Conservation (phyloP, 2,888 invertebrate genomes). For the Coelopa pilipes region DNA sequence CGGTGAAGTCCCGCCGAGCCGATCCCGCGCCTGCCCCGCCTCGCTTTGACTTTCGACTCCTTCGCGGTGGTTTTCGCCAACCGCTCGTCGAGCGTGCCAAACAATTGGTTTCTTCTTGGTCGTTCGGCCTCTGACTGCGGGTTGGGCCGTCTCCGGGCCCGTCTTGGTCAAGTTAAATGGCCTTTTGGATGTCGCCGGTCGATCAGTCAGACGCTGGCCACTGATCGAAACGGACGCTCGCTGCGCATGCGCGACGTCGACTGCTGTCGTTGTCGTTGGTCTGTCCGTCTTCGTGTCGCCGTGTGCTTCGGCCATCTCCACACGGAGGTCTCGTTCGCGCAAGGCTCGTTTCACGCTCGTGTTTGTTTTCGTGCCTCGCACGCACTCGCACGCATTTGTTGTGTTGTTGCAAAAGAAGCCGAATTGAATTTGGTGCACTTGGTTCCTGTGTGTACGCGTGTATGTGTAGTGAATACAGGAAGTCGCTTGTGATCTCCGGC, state of each 20-base stretch:
- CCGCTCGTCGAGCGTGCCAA: too few relatives aligned
- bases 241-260: neutral
- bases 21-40: neutral
- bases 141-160: neutral
- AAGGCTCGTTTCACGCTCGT: conserved; percentile 21
- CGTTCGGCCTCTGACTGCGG: conserved; percentile 6
- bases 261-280: too few relatives aligned
- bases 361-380: conserved; percentile 11
- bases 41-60: neutral
- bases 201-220: conserved; percentile 38
- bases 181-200: conserved; percentile 23
- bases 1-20: neutral
- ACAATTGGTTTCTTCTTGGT: neutral
- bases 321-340: neutral
- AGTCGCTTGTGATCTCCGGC: too few relatives aligned
- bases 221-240: conserved; percentile 20
- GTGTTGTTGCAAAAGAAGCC: neutral
- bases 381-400: neutral
- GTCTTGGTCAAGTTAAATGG: conserved; percentile 31
- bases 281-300: too few relatives aligned
- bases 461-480: too few relatives aligned
- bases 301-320: neutral
- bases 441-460: too few relatives aligned
- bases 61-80: conserved; percentile 10
- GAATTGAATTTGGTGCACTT: too few relatives aligned